Evolutionary conservation across 2,888 invertebrate genomes (phyloP).

Genomic region (Frankliniella intonsa): DNA sequence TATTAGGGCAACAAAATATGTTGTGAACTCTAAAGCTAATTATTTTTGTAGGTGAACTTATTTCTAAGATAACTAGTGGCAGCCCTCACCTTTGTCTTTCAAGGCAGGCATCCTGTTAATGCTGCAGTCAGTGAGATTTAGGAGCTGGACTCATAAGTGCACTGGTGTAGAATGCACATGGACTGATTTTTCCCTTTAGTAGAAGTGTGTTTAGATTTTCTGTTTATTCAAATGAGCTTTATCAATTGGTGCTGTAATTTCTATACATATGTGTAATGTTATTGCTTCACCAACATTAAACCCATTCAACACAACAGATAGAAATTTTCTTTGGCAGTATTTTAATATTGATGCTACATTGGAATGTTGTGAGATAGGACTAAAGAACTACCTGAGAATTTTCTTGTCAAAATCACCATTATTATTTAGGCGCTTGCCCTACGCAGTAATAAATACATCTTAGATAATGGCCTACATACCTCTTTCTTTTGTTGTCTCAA

Average conservation of each 20-base stretch:
- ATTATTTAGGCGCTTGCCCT: no score
- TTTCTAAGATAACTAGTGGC: background rate
- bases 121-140: background rate
- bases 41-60: slow-evolving; percentile 19
- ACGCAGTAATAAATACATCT: no score
- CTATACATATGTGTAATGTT: background rate
- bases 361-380: background rate
- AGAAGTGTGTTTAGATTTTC: background rate
- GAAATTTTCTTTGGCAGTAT: no score
- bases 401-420: no score
- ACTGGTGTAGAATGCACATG: slow-evolving; percentile 5
- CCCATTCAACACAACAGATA: background rate
- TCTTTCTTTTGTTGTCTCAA: no score
- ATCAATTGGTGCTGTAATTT: background rate
- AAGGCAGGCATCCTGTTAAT: background rate
- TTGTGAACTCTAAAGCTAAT: background rate
- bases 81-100: background rate
- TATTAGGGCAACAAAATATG: background rate
- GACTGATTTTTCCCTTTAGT: background rate
- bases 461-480: no score
- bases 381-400: background rate
- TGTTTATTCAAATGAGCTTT: background rate
- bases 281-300: background rate
- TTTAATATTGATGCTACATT: no score
- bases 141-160: slow-evolving; percentile 15